Base-by-base conservation (phyloP, 2,113 vertebrate species). In the Noctilio leporinus region DNA sequence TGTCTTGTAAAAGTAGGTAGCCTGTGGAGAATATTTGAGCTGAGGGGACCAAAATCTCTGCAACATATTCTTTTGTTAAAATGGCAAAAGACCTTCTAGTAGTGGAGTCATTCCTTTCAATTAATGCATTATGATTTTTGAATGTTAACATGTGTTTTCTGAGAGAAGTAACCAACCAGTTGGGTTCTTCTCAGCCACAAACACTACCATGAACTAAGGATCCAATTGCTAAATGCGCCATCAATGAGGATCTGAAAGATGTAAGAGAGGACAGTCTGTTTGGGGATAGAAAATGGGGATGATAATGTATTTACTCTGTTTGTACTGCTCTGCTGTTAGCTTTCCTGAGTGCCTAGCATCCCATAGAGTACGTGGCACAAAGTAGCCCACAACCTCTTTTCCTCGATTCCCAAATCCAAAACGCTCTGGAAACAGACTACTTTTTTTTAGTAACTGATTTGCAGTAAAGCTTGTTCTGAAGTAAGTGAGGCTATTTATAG, bases 401-500 rank as follows among this genome's bases (percentile, higher is more conserved):
- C 28, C 67, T 84, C 33, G n/a, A 9, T 67, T 93, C 65, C 55
- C 67, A 91, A 87, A 55, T 57, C 35, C 40, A 57, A 30, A 91
- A 86, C 62, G 14, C 35, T 95, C 76, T 95, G n/a, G 43, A 92
- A 95, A 62, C 24, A 90, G 76, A 86, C 77, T 47, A 49, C 72
- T 89, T 92, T 90, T 86, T 45, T 90, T 86, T 38, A 64, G 26
- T 76, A 94, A 75, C 30, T 33, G 28, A 92, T 87, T 90, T 95
- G 40, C 49, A 92, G 76, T 28, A 67, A 84, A 85, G n/a, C 38
- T 81, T 92, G 65, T 90, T 85, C 95, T 82, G 59, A 93, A 86
- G 77, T 88, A 28, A 93, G 83, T 87, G 57, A 96, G n/a, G 9
- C 85, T 97, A 96, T 97, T 95, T 95, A 95, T 96, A 95, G 87